phyloP scores from a whole-genome alignment of 2,113 vertebrate genomes.

The Clupea harengus region DNA sequence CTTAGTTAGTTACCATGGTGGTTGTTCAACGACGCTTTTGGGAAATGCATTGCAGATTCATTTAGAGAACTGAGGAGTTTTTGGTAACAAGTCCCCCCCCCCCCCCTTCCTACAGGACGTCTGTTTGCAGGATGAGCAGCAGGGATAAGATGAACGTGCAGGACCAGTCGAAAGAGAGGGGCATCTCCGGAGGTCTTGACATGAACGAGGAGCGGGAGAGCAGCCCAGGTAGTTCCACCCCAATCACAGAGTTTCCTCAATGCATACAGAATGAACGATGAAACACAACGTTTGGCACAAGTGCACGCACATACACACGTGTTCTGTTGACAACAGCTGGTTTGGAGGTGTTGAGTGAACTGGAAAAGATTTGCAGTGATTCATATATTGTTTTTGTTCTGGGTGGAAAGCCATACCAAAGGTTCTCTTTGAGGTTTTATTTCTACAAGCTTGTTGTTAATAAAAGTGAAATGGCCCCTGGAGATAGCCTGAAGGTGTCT shows the following conservation, averaged over 20 bases:
- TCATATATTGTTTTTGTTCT: background rate
- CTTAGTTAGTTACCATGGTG: too few relatives aligned
- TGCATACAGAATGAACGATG: too few relatives aligned
- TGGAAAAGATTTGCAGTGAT: too few relatives aligned
- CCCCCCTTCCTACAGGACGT: constrained; percentile 69
- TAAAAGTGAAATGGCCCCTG: background rate
- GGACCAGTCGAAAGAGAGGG: constrained; percentile 85
- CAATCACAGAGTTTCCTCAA: too few relatives aligned
- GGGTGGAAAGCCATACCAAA: too few relatives aligned
- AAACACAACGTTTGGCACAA: too few relatives aligned
- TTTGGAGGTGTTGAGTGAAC: too few relatives aligned
- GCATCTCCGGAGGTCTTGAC: constrained; percentile 72
- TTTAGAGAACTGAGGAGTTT: background rate
- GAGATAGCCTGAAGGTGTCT: background rate
- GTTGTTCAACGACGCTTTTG: too few relatives aligned
- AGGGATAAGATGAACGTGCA: constrained; percentile 85
- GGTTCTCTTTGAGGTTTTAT: background rate
- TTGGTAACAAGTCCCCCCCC: background rate
- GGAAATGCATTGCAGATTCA: too few relatives aligned
- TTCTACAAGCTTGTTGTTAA: background rate
- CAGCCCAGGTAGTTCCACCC: constrained; percentile 61
- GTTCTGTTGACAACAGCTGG: too few relatives aligned
- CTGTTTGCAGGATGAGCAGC: constrained; percentile 89
- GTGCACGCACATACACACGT: too few relatives aligned
- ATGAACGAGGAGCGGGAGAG: constrained; percentile 74